Evolutionary conservation across 2,113 vertebrate genomes (phyloP).

Genomic region (Thamnophis sirtalis): DNA sequence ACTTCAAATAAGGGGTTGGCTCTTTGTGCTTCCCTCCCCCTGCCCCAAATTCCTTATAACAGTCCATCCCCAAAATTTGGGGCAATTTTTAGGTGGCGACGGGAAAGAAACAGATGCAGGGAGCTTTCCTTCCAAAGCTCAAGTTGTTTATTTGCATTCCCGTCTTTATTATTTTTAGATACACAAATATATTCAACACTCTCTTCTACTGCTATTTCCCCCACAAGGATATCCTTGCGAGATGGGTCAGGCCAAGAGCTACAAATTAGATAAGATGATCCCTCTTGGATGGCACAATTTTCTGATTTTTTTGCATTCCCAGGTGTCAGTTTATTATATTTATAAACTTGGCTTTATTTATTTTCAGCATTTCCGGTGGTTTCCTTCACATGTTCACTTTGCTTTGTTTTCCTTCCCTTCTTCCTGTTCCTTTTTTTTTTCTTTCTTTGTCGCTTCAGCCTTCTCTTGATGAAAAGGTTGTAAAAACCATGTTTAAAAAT

Average conservation of each 20-base stretch:
- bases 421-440: background rate
- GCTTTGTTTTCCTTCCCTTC: background rate
- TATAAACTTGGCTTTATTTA: background rate
- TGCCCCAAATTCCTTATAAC: background rate
- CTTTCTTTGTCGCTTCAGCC: background rate
- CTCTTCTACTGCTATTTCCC: background rate
- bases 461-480: background rate
- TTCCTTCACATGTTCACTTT: background rate
- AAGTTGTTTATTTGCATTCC: background rate
- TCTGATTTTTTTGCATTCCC: background rate
- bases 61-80: background rate
- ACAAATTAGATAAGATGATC: background rate
- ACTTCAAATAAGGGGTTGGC: background rate
- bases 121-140: background rate
- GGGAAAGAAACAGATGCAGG: background rate
- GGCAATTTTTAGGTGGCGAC: background rate
- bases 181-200: background rate
- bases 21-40: too few relatives aligned
- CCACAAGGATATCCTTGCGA: background rate
- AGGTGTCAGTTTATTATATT: too few relatives aligned
- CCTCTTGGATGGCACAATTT: background rate
- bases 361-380: background rate
- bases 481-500: too few relatives aligned
- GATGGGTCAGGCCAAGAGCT: background rate
- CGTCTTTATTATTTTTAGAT: background rate